Evolutionary conservation across 1,140 invertebrate genomes (phyloP).

Genomic region (Neelides sp.): DNA sequence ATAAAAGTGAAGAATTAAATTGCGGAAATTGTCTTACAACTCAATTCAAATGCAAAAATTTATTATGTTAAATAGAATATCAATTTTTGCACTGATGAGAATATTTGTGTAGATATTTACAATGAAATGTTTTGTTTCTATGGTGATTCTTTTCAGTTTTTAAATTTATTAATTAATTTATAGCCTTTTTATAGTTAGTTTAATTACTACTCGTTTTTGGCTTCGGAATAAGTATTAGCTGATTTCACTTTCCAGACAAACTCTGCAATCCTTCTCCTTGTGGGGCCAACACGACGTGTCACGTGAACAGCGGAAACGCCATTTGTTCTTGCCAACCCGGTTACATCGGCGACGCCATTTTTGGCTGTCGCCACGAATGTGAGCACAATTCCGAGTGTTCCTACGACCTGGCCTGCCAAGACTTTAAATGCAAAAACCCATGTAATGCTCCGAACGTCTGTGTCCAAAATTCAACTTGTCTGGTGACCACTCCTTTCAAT

Average conservation of each 20-base stretch:
- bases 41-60: too few species aligned
- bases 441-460: slow-evolving; percentile 31
- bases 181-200: too few species aligned
- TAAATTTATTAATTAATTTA: too few species aligned
- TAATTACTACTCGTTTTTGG: too few species aligned
- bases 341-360: slow-evolving; percentile 47
- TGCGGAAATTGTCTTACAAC: too few species aligned
- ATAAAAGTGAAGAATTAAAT: too few species aligned
- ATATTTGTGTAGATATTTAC: too few species aligned
- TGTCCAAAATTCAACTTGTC: slow-evolving; percentile 32
- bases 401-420: slow-evolving; percentile 32
- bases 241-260: slow-evolving; percentile 46
- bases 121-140: too few species aligned
- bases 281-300: slow-evolving; percentile 39
- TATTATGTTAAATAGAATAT: too few species aligned
- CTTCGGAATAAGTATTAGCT: too few species aligned
- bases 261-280: slow-evolving; percentile 65
- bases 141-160: too few species aligned
- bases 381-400: slow-evolving; percentile 28
- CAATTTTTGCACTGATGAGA: too few species aligned
- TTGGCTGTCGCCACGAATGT: slow-evolving; percentile 26
- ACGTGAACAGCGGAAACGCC: slow-evolving; percentile 50
- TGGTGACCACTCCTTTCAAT: slow-evolving; percentile 10
- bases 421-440: slow-evolving; percentile 34
- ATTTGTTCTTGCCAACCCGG: slow-evolving; percentile 61